Conservation (phyloP, 2,888 invertebrate species). For the Epistrophe eligans region DNA sequence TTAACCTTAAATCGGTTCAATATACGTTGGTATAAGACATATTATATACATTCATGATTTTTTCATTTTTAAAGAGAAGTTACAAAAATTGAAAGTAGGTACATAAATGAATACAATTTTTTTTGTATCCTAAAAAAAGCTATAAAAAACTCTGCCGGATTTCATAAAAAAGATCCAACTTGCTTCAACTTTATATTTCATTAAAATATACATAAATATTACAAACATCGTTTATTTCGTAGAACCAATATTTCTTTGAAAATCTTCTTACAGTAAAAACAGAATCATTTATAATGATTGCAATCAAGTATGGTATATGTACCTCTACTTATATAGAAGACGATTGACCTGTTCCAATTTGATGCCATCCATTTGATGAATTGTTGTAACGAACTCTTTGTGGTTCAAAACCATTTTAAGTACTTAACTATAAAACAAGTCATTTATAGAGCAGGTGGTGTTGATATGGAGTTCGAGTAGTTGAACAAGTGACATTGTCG, state of each 20-base stretch:
- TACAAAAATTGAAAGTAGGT: too few species aligned
- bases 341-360: slow-evolving; percentile 21
- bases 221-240: background rate
- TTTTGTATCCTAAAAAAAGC: too few species aligned
- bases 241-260: background rate
- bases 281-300: slow-evolving; percentile 3
- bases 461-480: slow-evolving; percentile 23
- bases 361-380: slow-evolving; percentile 8
- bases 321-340: background rate
- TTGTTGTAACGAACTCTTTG: background rate
- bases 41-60: too few species aligned
- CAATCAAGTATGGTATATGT: background rate
- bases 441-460: slow-evolving; percentile 47
- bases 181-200: too few species aligned
- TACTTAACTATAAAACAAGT: slow-evolving; percentile 7
- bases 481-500: slow-evolving; percentile 22
- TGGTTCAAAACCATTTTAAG: slow-evolving; percentile 9
- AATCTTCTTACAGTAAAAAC: background rate
- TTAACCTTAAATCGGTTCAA: too few species aligned
- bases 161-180: too few species aligned
- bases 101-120: too few species aligned
- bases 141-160: too few species aligned
- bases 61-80: too few species aligned
- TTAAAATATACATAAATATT: background rate
- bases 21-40: too few species aligned